Base-by-base conservation (phyloP, 2,113 vertebrate species). In the Corythoichthys intestinalis region DNA sequence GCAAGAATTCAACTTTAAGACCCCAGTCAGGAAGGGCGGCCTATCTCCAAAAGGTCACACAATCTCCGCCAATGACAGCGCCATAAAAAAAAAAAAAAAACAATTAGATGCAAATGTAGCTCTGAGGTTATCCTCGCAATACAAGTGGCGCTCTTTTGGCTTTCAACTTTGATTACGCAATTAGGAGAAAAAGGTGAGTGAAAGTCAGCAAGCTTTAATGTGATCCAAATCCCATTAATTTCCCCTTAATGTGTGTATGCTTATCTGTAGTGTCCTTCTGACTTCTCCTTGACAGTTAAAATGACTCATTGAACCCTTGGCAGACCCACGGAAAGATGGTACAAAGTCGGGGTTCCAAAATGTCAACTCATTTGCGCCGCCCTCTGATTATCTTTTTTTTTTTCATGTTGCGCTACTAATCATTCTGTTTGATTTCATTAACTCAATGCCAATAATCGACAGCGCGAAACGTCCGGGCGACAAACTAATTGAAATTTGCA, bases 171-270 rank as follows among this genome's bases (percentile, higher is more conserved):
- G 10, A 69, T 73, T 53, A 68, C 34, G 53, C 52, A 8, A 72
- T 68, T 74, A 56, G 67, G 75, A 65, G 17, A 37, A 61, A 69
- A 4, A 28, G 50, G 39, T 58, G 17, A 52, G 38, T 69, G 46
- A 68, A 69, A 68, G 53, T 72, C 62, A 77, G 39, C 2, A 6
- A 7, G 58, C 35, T 61, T 35, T 57, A 57, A 66, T 48, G 48
- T 50, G 39, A 41, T 72, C 69, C 39, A 67, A 78, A 64, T 65
- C 44, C 58, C 52, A 64, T 65, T 63, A 15, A 65, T 62, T 50
- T 47, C 50, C 2, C 50, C 63, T 58, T 28, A 53, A 65, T 39
- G 9, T 20, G 34, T 54, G 54, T 59, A n/a, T 48, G 37, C 67
- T 60, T 60, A 37, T 46, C 69, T 62, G 34, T 15, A 39, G 39